phyloP scores from a whole-genome alignment of 2,797 vertebrate species.

The Mastacembelus armatus region DNA sequence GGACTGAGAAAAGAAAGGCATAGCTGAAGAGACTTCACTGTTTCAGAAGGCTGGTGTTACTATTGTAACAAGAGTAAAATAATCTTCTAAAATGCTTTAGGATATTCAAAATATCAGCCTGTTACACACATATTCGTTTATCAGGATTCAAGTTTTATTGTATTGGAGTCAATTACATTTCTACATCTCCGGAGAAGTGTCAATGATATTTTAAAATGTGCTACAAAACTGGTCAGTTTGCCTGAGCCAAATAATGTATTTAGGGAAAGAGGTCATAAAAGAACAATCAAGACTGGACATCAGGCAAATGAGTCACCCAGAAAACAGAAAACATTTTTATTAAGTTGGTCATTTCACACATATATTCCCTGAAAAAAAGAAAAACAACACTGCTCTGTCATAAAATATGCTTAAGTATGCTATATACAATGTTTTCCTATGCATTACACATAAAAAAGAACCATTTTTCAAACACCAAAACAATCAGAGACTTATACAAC shows the following conservation, averaged over 20 bases:
- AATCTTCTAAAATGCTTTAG: too few species aligned
- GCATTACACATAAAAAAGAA: neutral
- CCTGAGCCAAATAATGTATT: too few species aligned
- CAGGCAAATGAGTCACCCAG: neutral
- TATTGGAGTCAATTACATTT: neutral
- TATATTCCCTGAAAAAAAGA: neutral
- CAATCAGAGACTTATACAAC: too few species aligned
- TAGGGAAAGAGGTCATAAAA: too few species aligned
- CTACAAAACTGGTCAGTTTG: neutral
- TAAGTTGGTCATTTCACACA: constrained; percentile 29
- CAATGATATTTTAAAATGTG: neutral
- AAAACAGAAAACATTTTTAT: constrained; percentile 47
- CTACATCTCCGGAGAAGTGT: neutral
- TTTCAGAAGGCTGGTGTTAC: neutral
- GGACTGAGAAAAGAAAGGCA: too few species aligned
- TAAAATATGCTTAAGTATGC: neutral
- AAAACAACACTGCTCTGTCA: neutral
- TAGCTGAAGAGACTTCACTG: too few species aligned
- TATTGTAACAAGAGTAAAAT: neutral
- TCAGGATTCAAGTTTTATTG: neutral
- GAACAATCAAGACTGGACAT: too few species aligned
- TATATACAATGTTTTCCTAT: neutral
- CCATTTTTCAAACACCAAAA: neutral
- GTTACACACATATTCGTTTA: neutral
- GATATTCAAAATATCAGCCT: too few species aligned